A percentile compares a stretch with the other conserved stretches of the same genome.
Conservation (phyloP, 2,888 invertebrate species). For the Acronicta aceris region DNA sequence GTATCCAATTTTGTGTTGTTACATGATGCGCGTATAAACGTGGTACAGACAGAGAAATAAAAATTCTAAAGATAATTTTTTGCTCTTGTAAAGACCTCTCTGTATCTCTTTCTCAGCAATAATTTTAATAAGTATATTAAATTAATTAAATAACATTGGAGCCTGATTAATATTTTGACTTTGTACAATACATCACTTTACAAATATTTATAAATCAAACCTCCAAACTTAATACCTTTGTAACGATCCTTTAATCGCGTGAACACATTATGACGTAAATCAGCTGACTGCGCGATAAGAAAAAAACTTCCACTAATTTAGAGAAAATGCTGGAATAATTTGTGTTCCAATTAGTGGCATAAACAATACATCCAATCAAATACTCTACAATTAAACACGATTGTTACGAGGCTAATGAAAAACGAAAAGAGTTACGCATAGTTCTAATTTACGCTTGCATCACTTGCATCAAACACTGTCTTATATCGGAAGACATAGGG, state of each 20-base stretch:
- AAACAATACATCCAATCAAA: conserved; percentile 24
- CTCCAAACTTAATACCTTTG: conserved; percentile 9
- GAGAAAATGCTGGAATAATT: conserved; percentile 24
- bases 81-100: too few species aligned
- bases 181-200: too few species aligned
- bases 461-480: conserved; percentile 17
- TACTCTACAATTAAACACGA: conserved; percentile 29
- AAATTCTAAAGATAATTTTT: too few species aligned
- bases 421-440: conserved; percentile 26
- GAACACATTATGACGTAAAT: conserved; percentile 25
- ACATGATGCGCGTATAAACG: too few species aligned
- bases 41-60: too few species aligned
- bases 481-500: conserved; percentile 7
- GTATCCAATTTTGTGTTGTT: too few species aligned
- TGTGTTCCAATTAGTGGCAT: conserved; percentile 22
- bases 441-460: conserved; percentile 15
- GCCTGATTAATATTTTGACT: too few species aligned
- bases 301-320: conserved; percentile 28
- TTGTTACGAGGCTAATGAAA: conserved; percentile 45
- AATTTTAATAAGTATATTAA: too few species aligned
- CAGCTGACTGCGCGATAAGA: conserved; percentile 3
- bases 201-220: too few species aligned
- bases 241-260: conserved; percentile 14
- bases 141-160: too few species aligned
- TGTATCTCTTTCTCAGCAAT: too few species aligned